Evolutionary conservation across 2,888 invertebrate genomes (phyloP).

Genomic region (Cephonodes hylas): DNA sequence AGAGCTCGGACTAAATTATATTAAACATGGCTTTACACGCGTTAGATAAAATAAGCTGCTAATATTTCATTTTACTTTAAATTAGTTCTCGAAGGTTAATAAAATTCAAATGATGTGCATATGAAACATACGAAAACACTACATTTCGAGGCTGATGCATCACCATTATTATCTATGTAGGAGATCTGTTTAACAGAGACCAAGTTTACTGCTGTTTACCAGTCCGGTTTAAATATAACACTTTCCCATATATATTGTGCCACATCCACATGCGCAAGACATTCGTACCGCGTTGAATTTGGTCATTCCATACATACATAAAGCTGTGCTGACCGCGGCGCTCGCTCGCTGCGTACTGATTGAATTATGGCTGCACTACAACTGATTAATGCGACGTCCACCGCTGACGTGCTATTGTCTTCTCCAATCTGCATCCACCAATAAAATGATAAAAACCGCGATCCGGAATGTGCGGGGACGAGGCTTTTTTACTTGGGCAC

Average conservation of each 20-base stretch:
- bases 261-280: constrained; percentile 37
- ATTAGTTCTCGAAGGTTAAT: no score
- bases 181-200: no score
- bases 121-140: no score
- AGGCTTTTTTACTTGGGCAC: neutral
- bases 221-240: no score
- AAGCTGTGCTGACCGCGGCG: constrained; percentile 54
- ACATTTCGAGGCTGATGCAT: no score
- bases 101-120: no score
- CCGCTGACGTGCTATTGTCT: constrained; percentile 77
- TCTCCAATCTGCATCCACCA: constrained; percentile 67
- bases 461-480: neutral
- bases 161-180: no score
- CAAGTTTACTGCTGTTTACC: no score
- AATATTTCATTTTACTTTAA: no score
- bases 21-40: no score
- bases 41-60: no score
- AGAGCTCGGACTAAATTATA: no score
- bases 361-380: constrained; percentile 78
- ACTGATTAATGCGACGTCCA: constrained; percentile 80
- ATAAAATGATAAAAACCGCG: constrained; percentile 15
- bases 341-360: constrained; percentile 55
- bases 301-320: constrained; percentile 67
- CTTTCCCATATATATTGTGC: constrained; percentile 18
- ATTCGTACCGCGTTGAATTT: constrained; percentile 41